Evolutionary conservation across 2,113 vertebrate genomes (phyloP), one percentile per base, ranked within the genome.

Genomic region (Pelecanoides urinatrix): DNA sequence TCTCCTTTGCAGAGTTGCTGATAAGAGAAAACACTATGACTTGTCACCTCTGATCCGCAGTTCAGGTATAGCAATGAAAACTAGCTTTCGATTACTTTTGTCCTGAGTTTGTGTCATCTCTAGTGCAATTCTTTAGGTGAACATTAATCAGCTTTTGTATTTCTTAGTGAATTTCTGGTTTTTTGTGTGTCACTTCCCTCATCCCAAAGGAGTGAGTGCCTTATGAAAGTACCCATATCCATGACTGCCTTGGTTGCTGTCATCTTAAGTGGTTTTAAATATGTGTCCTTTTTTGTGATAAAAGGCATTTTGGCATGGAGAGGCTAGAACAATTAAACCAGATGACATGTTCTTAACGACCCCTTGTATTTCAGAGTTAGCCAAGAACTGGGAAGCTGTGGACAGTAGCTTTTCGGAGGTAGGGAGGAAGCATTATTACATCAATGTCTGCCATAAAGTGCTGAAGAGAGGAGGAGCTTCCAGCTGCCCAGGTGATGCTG

Each of bases 401-500:
- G 98, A 98, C 23, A 97, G 97, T 45, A 98, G 97, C 47, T 97
- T 96, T 63, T 74, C 92, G 1, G 97, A 98, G 38, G 32, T 70
- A 4, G 98, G 97, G 44, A 98, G 81, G 7, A 98, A 96, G 16
- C 98, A 93, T 50, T 98, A 98, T 97, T 99, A 98, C 90, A 97
- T 99, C 75, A 99, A 99, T 27, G 95, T 99, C 77, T 99, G 99
- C 94, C 99, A 98, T 97, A 98, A 98, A 89, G 97, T 99, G 47
- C 73, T 98, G 78, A 98, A 96, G 94, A 96, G 78, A 9, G 98
- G 98, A 89, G 95, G 67, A 50, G 98, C 99, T 11, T 86, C 13
- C 2, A 93, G 55, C 76, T 99, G 99, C 58, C 97, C 98, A 1
- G 97, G 98, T 47, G 98, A 96, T 4, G 98, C 99, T 17, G 99